Conservation (phyloP, 1,140 invertebrate genomes). For the Idris sp. region DNA sequence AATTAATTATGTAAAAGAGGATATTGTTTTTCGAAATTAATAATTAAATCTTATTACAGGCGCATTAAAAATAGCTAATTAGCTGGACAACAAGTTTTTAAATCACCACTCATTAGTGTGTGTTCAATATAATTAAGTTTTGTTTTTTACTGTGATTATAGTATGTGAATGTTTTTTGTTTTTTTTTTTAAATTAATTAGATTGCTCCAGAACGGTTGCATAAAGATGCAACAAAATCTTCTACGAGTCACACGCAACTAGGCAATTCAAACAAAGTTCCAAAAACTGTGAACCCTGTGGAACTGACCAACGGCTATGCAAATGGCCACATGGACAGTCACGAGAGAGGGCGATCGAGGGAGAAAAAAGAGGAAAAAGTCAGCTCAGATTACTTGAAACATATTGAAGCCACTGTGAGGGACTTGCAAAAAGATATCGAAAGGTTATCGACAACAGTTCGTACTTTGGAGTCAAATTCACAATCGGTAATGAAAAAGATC, state of each 20-base stretch:
- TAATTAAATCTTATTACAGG: no score
- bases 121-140: no score
- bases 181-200: no score
- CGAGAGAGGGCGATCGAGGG: slow-evolving; percentile 66
- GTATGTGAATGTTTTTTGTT: no score
- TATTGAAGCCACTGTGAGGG: slow-evolving; percentile 70
- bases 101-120: no score
- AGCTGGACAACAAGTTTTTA: no score
- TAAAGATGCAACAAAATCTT: slow-evolving; percentile 68
- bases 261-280: slow-evolving; percentile 41
- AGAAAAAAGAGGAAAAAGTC: slow-evolving; percentile 67
- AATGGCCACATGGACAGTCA: slow-evolving; percentile 54
- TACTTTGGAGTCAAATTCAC: slow-evolving; percentile 67
- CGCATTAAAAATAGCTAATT: no score
- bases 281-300: slow-evolving; percentile 46
- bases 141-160: no score
- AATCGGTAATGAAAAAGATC: slow-evolving; percentile 32
- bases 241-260: slow-evolving; percentile 52
- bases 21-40: no score
- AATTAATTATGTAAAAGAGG: no score
- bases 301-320: slow-evolving; percentile 69
- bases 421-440: slow-evolving; percentile 74
- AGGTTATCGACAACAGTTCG: slow-evolving; percentile 72
- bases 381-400: slow-evolving; percentile 71
- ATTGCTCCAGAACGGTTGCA: slow-evolving; percentile 70